Evolutionary conservation across 2,797 vertebrate species (phyloP).

Genomic region (Leptatherina wallacei): DNA sequence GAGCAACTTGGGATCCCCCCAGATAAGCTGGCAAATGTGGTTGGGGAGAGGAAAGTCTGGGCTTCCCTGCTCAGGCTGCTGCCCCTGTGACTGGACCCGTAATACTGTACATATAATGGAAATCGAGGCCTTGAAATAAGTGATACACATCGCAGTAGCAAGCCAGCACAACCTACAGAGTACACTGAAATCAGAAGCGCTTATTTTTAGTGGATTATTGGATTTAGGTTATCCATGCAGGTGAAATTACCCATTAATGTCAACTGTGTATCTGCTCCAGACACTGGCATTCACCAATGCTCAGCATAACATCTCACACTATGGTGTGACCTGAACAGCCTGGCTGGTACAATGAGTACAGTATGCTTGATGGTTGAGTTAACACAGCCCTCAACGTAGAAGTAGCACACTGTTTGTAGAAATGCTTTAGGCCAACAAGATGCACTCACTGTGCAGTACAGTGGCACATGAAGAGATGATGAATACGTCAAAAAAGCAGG

Average conservation of each 20-base stretch:
- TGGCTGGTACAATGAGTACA: neutral
- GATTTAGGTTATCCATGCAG: constrained; percentile 60
- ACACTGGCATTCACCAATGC: neutral
- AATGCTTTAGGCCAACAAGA: neutral
- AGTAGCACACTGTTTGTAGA: constrained; percentile 2
- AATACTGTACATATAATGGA: too few relatives aligned
- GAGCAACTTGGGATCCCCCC: too few relatives aligned
- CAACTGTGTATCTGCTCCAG: constrained; percentile 27
- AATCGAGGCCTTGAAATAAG: neutral
- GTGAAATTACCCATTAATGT: constrained; percentile 54
- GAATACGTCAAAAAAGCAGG: constrained; percentile 31
- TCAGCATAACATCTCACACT: neutral
- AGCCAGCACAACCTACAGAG: constrained; percentile 9
- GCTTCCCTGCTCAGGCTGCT: too few relatives aligned
- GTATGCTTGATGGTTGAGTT: neutral
- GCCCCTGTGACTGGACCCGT: too few relatives aligned
- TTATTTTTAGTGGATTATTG: constrained; percentile 52
- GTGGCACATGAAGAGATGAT: constrained; percentile 22
- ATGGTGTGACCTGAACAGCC: constrained; percentile 12
- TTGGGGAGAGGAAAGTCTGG: too few relatives aligned
- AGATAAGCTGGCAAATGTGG: too few relatives aligned
- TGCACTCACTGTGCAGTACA: neutral
- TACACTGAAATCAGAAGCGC: constrained; percentile 15
- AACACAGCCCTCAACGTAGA: constrained; percentile 5
- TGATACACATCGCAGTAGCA: constrained; percentile 7